Evolutionary conservation across 2,888 invertebrate species (phyloP), one percentile per base, ranked within the genome.

Genomic region (Allacma fusca): DNA sequence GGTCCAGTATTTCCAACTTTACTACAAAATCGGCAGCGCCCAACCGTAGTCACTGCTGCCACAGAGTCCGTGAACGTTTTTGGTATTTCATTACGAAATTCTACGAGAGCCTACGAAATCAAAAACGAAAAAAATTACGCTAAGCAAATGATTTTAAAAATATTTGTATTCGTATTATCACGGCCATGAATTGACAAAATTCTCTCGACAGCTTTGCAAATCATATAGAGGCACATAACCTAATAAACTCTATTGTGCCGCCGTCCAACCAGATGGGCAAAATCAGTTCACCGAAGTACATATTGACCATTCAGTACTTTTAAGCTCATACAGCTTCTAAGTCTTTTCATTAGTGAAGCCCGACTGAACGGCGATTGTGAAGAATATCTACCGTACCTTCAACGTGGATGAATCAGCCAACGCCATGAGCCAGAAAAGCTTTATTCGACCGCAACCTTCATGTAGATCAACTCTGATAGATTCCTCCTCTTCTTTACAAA

Each of bases 391-490:
- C 50, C 24, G 65, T 67, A 89, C 89, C 87, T 98, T 98, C 21
- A 98, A 88, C 0, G 97, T 97, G 83, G 94, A 91, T 0, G 96
- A 93, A 86, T 98, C 98, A 0, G 98, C 96, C 26, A 98, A 88
- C 0, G 97, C 92, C 85, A 97, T 88, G 7, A 98, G 89, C 97
- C 98, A 98, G 87, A 96, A 97, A 5, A 98, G 88, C 87, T 98
- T 97, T 0, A 96, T 96, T 50, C 98, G 90, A 0, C 98, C 98
- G 86, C 98, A 98, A 4, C 90, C 89, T 87, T 97, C 98, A 87
- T 98, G 98, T n/a, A 98, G 90, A 87, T 98, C 97, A 5, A 98
- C 95, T 80, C 95, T 93, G 80, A 98, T 96, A 0, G 97, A 95
- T 86, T 96, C 96, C 86, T 97, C 96, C 85, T 97, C 97, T 86